Conservation (phyloP, 2,888 invertebrate species). For the Hymenopus coronatus region DNA sequence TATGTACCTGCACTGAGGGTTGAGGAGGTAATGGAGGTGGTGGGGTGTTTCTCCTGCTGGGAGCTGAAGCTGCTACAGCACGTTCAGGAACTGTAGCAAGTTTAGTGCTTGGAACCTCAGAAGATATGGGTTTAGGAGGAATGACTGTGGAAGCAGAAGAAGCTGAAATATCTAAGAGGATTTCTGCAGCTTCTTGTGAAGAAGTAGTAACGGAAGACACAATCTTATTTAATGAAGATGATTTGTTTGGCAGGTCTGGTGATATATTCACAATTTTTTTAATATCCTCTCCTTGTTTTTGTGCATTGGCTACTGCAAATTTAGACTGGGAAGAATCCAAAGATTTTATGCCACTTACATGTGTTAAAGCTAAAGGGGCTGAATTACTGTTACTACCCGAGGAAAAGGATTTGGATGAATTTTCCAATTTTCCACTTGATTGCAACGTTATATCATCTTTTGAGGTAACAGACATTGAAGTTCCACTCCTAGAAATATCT, state of each 20-base stretch:
- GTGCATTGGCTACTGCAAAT: conserved; percentile 14
- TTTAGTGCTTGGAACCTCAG: conserved; percentile 15
- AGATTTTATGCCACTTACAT: conserved; percentile 6
- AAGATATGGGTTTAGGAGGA: conserved; percentile 46
- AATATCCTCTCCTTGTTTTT: conserved; percentile 20
- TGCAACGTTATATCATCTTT: conserved; percentile 19
- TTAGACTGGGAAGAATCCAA: conserved; percentile 24
- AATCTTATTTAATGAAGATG: conserved; percentile 15
- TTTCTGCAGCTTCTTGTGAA: conserved; percentile 62
- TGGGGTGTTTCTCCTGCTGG: conserved; percentile 45
- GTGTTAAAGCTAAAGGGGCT: conserved; percentile 14
- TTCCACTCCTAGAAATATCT: conserved; percentile 9
- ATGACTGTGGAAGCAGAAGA: conserved; percentile 59
- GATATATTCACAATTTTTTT: conserved; percentile 15
- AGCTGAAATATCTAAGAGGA: conserved; percentile 64
- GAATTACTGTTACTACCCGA: background rate
- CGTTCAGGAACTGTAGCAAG: conserved; percentile 50
- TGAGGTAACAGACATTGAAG: background rate
- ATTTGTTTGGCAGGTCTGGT: conserved; percentile 24
- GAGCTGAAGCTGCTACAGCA: conserved; percentile 53
- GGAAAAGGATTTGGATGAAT: conserved; percentile 9
- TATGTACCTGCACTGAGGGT: conserved; percentile 70
- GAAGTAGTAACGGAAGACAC: conserved; percentile 46
- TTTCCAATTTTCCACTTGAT: conserved; percentile 19
- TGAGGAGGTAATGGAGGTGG: conserved; percentile 46